Conservation (phyloP, 1,140 invertebrate species). For the Zophobas morio region DNA sequence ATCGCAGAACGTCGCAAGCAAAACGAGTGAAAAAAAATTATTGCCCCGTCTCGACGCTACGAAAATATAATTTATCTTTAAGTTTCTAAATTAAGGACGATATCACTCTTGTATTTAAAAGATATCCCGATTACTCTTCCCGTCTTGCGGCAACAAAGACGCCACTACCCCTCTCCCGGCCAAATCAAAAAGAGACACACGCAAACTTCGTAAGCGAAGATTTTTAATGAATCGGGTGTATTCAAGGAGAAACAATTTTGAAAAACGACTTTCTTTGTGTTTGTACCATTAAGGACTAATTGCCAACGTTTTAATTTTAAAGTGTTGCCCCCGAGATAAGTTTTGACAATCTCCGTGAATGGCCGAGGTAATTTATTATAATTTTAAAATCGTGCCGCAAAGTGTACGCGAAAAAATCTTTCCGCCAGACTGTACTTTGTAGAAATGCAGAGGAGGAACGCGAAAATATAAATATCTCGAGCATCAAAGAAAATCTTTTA, state of each 20-base stretch:
- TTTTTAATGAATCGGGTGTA: slow-evolving; percentile 56
- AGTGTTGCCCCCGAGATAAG: slow-evolving; percentile 36
- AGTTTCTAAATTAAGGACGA: slow-evolving; percentile 63
- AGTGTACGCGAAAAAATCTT: neutral
- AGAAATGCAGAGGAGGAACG: slow-evolving; percentile 29
- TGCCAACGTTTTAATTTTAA: slow-evolving; percentile 66
- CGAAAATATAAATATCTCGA: slow-evolving; percentile 56
- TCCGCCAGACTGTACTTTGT: slow-evolving; percentile 17
- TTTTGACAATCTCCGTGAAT: slow-evolving; percentile 49
- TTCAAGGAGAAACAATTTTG: slow-evolving; percentile 64
- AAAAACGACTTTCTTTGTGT: slow-evolving; percentile 67
- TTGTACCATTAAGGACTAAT: slow-evolving; percentile 65
- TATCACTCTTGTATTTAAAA: slow-evolving; percentile 65
- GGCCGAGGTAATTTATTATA: slow-evolving; percentile 45
- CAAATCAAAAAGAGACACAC: slow-evolving; percentile 39
- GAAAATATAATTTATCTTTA: slow-evolving; percentile 64
- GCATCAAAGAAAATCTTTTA: slow-evolving; percentile 60
- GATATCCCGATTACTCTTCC: slow-evolving; percentile 58
- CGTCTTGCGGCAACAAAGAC: slow-evolving; percentile 46
- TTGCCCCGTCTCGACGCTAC: slow-evolving; percentile 37
- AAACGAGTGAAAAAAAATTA: neutral
- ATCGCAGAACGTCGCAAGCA: too few species aligned
- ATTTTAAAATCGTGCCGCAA: neutral
- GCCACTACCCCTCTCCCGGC: neutral
- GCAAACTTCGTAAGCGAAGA: slow-evolving; percentile 39